Evolutionary conservation across 2,113 vertebrate genomes (phyloP), one percentile per base, ranked within the genome.

Genomic region (Heloderma charlesbogerti): DNA sequence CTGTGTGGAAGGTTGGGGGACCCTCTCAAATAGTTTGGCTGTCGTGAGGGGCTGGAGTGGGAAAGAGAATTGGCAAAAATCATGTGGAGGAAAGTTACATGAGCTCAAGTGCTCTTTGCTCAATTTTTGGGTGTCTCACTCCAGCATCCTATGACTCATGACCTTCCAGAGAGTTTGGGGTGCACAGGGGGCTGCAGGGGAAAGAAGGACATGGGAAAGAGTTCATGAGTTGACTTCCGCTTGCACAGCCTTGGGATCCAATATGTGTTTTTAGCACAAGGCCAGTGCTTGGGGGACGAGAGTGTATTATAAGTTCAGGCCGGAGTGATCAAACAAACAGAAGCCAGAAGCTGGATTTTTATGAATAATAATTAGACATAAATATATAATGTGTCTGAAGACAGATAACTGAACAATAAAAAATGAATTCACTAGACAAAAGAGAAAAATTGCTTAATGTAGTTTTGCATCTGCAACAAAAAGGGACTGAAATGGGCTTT

Each of bases 391-490:
- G n/a, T 5, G 66, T 69, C 2, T 9, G 69, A 1, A 71, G 29
- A 40, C 0, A 66, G 18, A 81, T 37, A 88, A 57, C 43, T 6
- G 37, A 0, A 5, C 25, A 27, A 7, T 67, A 12, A 37, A 0
- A 54, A 8, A 34, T 9, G 7, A 86, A 71, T 57, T 82, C 3
- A 12, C 0, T 0, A 1, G 9, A 60, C 31, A 7, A 51, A 63
- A 29, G 1, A 16, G 0, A 2, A 43, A 20, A 31, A 16, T 71
- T n/a, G 7, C 82, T 89, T 43, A 0, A 0, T 16, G 0, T 0
- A 0, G 3, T 0, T 86, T 74, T 3, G 0, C 1, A 0, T 29
- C 1, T 13, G 0, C 1, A 13, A 54, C 10, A 54, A 54, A 54
- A 54, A 86, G 60, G 71, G n/a, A 34, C 15, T 34, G 87, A 81